Evolutionary conservation across 2,888 invertebrate genomes (phyloP), one percentile per base, ranked within the genome.

Genomic region (Tinea pellionella): DNA sequence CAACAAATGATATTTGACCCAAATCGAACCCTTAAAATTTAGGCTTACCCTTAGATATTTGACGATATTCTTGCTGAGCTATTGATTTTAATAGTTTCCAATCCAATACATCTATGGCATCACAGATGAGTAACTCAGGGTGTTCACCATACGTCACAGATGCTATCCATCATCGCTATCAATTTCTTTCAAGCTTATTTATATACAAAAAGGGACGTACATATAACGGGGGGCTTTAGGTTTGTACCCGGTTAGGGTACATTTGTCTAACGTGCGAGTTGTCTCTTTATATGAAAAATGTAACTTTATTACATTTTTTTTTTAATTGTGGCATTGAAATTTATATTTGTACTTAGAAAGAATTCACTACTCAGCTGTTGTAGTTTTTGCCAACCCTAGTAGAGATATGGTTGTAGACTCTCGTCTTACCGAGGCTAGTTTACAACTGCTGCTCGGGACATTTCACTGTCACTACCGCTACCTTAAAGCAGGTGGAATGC

Each of bases 131-230:
- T 32, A 32, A 32, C 13, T 30, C 18, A 57, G 57, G 57, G 57
- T 57, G 32, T 57, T 57, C 57, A 29, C 47, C 66, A 68, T 67
- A 64, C 68, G 65, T 65, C 64, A 65, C 64, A 62, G 61, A 64
- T 61, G 62, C 72, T 70, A 80, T 80, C 79, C 74, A 78, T 80
- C 78, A 79, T 74, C 68, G 68, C 73, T 78, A 79, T 77, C 77
- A 75, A 75, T 75, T 70, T 67, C 74, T 73, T 74, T 78, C 72
- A 74, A 73, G 70, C 70, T 70, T 73, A 72, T 75, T 74, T 75
- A 70, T 72, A 66, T 73, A 72, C 67, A 66, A 67, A 71, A 69
- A 72, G 69, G 70, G 72, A 68, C 64, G 64, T 3, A 24, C 24
- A 65, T 67, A 66, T 67, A 47, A 47, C 16, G 13, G n/a, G 47